These are phyloP conservation scores for Aphelocoma coerulescens DNA, from an alignment of 2,113 vertebrate genomes.

Conservation along the genomic window DNA sequence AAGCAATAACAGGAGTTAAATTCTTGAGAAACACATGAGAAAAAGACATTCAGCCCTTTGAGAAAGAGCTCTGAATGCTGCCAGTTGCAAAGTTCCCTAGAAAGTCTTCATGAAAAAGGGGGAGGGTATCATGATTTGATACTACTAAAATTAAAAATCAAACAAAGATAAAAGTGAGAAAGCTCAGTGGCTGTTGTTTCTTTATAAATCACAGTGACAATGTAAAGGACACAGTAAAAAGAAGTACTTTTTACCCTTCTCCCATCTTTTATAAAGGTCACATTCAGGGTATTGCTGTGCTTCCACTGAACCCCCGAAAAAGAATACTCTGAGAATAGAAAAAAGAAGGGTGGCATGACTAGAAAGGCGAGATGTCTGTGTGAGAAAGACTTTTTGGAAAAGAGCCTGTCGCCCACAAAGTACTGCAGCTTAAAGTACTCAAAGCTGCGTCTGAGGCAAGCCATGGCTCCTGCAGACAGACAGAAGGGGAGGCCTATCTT, in stretches of 20 bases:
- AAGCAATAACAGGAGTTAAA: neutral
- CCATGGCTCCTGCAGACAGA: neutral
- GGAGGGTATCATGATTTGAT: neutral
- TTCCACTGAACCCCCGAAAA: neutral
- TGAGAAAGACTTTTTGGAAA: conserved; percentile 38
- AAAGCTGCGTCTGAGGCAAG: neutral
- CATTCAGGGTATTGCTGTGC: neutral
- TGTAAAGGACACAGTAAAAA: neutral
- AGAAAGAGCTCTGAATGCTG: neutral
- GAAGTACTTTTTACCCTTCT: neutral
- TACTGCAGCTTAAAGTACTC: neutral
- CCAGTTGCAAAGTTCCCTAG: neutral
- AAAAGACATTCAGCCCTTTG: neutral
- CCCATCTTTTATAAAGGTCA: neutral
- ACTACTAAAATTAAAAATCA: neutral
- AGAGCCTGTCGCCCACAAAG: neutral
- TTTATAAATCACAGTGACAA: neutral
- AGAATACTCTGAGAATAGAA: conserved; percentile 20
- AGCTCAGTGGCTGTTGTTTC: neutral
- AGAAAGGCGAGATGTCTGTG: neutral
- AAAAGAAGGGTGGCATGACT: conserved; percentile 27
- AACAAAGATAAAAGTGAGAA: neutral
- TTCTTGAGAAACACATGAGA: neutral
- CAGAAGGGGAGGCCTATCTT: neutral
- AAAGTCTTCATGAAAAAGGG: neutral